Evolutionary conservation across 2,113 vertebrate genomes (phyloP).

Genomic region (Epinephelus lanceolatus): DNA sequence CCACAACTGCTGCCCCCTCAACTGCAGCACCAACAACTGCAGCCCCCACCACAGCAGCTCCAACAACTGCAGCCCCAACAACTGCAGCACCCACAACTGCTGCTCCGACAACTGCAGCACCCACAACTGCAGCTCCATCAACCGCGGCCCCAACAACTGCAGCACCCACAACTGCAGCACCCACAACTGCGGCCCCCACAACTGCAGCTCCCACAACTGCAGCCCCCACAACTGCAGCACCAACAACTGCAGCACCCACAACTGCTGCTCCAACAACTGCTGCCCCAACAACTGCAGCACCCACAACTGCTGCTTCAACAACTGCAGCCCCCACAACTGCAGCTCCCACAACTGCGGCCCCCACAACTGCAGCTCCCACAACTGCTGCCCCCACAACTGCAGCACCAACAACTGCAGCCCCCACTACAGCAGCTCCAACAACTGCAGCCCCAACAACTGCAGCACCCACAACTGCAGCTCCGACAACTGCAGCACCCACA

Average conservation of each 20-base stretch:
- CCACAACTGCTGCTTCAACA: too few species aligned
- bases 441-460: not conserved
- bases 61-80: too few species aligned
- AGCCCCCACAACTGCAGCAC: not conserved
- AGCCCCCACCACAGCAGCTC: too few species aligned
- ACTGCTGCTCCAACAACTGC: not conserved
- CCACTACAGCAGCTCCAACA: fast-evolving
- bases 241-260: not conserved
- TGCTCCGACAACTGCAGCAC: fast-evolving
- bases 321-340: not conserved
- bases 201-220: not conserved
- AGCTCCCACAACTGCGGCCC: not conserved
- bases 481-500: too few species aligned
- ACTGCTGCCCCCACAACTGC: not conserved
- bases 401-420: not conserved
- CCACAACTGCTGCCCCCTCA: too few species aligned
- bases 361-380: too few species aligned
- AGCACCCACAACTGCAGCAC: too few species aligned
- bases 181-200: not conserved
- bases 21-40: too few species aligned
- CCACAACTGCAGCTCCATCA: too few species aligned
- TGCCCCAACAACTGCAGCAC: fast-evolving
- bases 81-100: too few species aligned
- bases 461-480: too few species aligned
- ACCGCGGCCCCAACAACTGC: too few species aligned